Base-by-base conservation (phyloP, 2,113 vertebrate genomes). In the Mesitornis unicolor region DNA sequence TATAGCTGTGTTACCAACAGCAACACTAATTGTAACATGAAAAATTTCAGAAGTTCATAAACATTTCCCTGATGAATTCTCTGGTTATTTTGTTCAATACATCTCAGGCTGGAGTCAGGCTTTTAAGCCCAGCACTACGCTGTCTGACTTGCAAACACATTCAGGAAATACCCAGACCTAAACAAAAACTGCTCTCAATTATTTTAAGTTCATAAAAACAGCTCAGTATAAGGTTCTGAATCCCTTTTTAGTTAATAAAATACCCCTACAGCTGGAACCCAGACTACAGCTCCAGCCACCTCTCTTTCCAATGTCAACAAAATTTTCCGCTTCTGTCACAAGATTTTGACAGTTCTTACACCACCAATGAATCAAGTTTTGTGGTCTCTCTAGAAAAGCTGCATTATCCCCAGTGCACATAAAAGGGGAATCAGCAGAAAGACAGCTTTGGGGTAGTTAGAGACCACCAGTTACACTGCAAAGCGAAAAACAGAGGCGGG, bases 141-240 rank as follows among this genome's bases (percentile, higher is more conserved):
- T 67, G 81, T 87, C 94, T 82, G 84, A 92, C 89, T 88, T 89
- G 64, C 70, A 93, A 84, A 95, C 5, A 13, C 85, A 88, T 84
- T 78, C 76, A 90, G 92, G 76, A 97, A 97, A 96, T 64, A 95
- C 31, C 45, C 80, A 87, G 53, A 75, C 56, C 88, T 95, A 95
- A 97, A 96, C 85, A 96, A 95, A 86, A 96, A 92, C 86, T 56
- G 76, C 87, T 95, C 92, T 90, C 94, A 93, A 93, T 96, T 96
- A 96, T 90, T 67, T 94, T 48, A 94, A 90, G 63, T 93, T 92
- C 68, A 95, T 89, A 86, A 92, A 95, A 95, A 4, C 87, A 70
- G 69, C 60, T 85, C 87, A 87, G 33, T 68, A 86, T 80, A 80
- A 77, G 33, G 50, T 74, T 94, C 45, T 89, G 71, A 96, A 95